Conservation (phyloP, 1,140 invertebrate species). For the Thaumetopoea pityocampa region DNA sequence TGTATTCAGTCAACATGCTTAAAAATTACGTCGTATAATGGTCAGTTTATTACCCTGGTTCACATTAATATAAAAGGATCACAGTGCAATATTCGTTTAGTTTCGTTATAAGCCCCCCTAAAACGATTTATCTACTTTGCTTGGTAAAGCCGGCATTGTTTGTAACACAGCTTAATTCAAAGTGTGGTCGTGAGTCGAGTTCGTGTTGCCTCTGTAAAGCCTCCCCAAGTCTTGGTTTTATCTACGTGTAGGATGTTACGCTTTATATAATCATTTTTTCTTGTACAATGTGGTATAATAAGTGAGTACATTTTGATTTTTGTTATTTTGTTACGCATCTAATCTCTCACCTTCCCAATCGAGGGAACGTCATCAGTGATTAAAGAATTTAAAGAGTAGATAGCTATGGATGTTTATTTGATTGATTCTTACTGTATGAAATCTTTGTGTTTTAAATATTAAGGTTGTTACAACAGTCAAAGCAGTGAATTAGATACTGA, state of each 20-base stretch:
- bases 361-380: too few relatives aligned
- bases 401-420: too few relatives aligned
- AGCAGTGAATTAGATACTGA: too few relatives aligned
- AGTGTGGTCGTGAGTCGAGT: slow-evolving; percentile 8
- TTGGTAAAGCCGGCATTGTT: slow-evolving; percentile 9
- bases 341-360: too few relatives aligned
- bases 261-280: slow-evolving; percentile 3
- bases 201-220: slow-evolving; percentile 11
- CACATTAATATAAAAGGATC: neutral
- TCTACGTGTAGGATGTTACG: slow-evolving; percentile 7
- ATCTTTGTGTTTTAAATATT: too few relatives aligned
- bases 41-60: slow-evolving; percentile 6
- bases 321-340: too few relatives aligned
- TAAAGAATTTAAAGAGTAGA: too few relatives aligned
- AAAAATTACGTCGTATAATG: neutral
- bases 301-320: too few relatives aligned
- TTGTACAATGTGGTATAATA: neutral
- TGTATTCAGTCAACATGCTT: neutral
- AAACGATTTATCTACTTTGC: slow-evolving; percentile 13
- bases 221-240: slow-evolving; percentile 11
- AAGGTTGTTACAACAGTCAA: too few relatives aligned
- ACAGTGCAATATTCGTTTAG: slow-evolving; percentile 1
- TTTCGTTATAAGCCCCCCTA: slow-evolving; percentile 8
- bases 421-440: too few relatives aligned
- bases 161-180: slow-evolving; percentile 3